Base-by-base conservation (phyloP, 2,797 vertebrate genomes). In the Sebastes alutus region DNA sequence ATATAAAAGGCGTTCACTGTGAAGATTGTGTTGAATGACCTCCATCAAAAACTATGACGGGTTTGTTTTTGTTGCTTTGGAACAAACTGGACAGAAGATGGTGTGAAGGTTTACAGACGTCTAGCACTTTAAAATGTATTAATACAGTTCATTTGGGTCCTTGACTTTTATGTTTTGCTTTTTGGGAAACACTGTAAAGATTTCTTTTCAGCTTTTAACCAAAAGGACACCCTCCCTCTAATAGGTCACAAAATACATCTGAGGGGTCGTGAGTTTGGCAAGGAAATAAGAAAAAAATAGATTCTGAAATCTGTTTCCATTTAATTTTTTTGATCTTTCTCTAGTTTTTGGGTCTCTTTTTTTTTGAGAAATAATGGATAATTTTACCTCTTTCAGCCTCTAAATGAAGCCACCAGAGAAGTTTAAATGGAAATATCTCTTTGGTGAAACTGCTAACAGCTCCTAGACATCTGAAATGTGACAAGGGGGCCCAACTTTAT, bases 1-100 rank as follows among this genome's bases (percentile, higher is more conserved):
- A 80, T 87, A 84, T 91, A 88, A 93, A 92, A 92, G 42, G 68
- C 86, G 81, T 92, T 93, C 72, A 72, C 69, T 27, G 59, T 42
- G 11, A 38, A 76, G 66, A 74, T 72, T 73, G 55, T 77, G 49
- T 68, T 22, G 66, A 78, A 18, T 77, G 76, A 90, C 72, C 84
- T 71, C 20, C 20, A 77, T 82, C 58, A 52, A 69, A 79, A 83
- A 65, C 33, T 64, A 65, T 61, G 9, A 74, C 58, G 8, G 29
- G 0, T 16, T 6, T 11, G 4, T 77, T 8, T 22, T 22, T 7
- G n/a, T n/a, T 33, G 23, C 13, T 82, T 90, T 59, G 29, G 54
- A 68, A 32, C 10, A 75, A 72, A 35, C 20, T 52, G 70, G 49
- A 71, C 55, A 25, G 65, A 71, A 67, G 63, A 67, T 67, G 38